Conservation (phyloP, 2,113 vertebrate genomes). For the Forbesichthys papilliferus region DNA sequence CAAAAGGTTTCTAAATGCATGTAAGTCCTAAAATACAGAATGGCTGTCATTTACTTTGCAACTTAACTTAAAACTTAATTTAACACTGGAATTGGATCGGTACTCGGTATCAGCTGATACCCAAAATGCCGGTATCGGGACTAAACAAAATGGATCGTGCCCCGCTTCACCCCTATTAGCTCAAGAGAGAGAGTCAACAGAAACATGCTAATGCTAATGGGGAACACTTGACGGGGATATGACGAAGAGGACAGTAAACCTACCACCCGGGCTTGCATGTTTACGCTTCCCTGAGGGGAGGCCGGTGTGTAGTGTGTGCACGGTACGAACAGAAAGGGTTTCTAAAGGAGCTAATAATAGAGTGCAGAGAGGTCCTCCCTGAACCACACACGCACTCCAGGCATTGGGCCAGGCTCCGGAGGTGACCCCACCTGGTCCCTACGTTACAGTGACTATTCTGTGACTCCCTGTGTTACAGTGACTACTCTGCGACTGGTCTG, state of each 20-base stretch:
- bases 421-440: too few relatives aligned
- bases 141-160: too few relatives aligned
- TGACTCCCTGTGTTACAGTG: constrained; percentile 14
- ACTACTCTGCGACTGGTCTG: constrained; percentile 13
- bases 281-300: constrained; percentile 41
- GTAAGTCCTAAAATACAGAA: too few relatives aligned
- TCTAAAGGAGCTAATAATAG: constrained; percentile 66
- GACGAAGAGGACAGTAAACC: constrained; percentile 17
- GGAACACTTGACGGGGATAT: constrained; percentile 10
- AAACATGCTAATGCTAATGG: constrained; percentile 36
- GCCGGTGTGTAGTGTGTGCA: constrained; percentile 26
- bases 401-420: background rate
- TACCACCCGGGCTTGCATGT: constrained; percentile 40
- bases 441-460: background rate
- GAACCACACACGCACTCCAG: constrained; percentile 13
- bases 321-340: constrained; percentile 29
- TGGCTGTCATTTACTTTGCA: too few relatives aligned
- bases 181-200: constrained; percentile 37
- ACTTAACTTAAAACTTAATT: too few relatives aligned
- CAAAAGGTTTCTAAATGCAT: too few relatives aligned
- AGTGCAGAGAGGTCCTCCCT: constrained; percentile 39
- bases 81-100: too few relatives aligned
- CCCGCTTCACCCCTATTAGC: constrained; percentile 13
- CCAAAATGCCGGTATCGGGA: too few relatives aligned
- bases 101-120: too few relatives aligned